phyloP scores from a whole-genome alignment of 2,888 invertebrate species.

The Agrenia bidenticulata region DNA sequence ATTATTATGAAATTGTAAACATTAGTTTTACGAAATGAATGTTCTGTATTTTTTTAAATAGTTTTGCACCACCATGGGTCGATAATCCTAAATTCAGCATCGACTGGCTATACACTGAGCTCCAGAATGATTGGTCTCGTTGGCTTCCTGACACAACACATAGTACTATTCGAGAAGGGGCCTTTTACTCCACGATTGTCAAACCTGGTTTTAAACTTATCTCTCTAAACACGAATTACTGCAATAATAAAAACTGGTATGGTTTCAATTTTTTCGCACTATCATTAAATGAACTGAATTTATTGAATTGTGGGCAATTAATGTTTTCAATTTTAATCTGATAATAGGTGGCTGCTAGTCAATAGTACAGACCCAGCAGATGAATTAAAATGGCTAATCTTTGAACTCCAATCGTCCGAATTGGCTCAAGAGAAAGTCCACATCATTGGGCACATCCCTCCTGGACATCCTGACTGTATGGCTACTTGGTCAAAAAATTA shows the following conservation, averaged over 20 bases:
- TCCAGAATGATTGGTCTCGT: constrained; percentile 84
- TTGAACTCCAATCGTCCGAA: constrained; percentile 90
- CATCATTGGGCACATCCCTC: constrained; percentile 95
- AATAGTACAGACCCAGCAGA: constrained; percentile 96
- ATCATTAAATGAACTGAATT: too few species aligned
- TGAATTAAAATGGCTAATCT: constrained; percentile 92
- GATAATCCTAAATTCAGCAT: constrained; percentile 75
- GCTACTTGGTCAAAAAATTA: constrained; percentile 96
- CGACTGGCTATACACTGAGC: constrained; percentile 87
- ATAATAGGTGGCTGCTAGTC: constrained; percentile 75
- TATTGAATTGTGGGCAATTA: too few species aligned
- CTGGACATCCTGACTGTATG: constrained; percentile 87
- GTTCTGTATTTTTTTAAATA: constrained; percentile 15
- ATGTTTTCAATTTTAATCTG: too few species aligned
- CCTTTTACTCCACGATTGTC: constrained; percentile 87
- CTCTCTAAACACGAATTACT: constrained; percentile 95
- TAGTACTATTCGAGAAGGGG: constrained; percentile 79
- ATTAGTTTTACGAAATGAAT: too few species aligned
- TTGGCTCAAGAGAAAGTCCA: constrained; percentile 93
- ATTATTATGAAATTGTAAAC: too few species aligned
- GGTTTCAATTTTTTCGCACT: constrained; percentile 8
- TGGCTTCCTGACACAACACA: constrained; percentile 89
- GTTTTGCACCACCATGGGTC: constrained; percentile 81
- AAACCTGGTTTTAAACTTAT: constrained; percentile 86
- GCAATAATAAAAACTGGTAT: constrained; percentile 91